Percentiles rank a stretch among this genome's conserved stretches.
These are phyloP conservation scores for Castor canadensis DNA, from an alignment of 2,113 vertebrate species.

Conservation along the genomic window DNA sequence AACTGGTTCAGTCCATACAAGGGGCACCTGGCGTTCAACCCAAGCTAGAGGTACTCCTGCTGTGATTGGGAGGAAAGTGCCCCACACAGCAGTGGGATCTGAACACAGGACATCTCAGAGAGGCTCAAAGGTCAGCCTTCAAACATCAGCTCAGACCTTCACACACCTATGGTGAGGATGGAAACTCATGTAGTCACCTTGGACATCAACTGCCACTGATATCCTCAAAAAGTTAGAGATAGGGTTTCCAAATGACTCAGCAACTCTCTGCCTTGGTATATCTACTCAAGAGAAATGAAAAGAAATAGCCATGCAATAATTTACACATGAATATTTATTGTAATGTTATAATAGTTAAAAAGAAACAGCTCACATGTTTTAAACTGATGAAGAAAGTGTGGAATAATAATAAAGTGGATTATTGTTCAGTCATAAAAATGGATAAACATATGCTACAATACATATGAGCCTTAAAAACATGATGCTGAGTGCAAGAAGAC, in stretches of 20 bases:
- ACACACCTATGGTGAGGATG: no score
- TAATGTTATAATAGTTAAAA: background rate
- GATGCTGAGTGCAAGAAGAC: background rate
- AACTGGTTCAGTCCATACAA: background rate
- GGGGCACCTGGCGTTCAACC: background rate
- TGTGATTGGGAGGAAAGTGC: background rate
- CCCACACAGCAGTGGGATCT: background rate
- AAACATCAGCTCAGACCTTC: background rate
- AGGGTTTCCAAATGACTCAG: background rate
- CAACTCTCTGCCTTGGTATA: background rate
- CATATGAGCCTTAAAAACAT: background rate
- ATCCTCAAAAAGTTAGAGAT: background rate
- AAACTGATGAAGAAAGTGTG: background rate
- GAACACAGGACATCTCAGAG: background rate
- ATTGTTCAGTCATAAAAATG: background rate
- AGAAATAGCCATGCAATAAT: background rate
- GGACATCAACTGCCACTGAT: background rate
- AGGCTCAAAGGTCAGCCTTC: background rate
- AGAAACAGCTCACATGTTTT: background rate
- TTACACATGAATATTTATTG: background rate
- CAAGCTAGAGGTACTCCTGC: background rate
- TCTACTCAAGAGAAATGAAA: background rate
- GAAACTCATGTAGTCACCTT: background rate
- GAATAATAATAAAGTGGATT: background rate
- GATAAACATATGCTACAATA: rapidly evolving